Conservation (phyloP, 2,888 invertebrate species). For the Eristalinus aeneus region DNA sequence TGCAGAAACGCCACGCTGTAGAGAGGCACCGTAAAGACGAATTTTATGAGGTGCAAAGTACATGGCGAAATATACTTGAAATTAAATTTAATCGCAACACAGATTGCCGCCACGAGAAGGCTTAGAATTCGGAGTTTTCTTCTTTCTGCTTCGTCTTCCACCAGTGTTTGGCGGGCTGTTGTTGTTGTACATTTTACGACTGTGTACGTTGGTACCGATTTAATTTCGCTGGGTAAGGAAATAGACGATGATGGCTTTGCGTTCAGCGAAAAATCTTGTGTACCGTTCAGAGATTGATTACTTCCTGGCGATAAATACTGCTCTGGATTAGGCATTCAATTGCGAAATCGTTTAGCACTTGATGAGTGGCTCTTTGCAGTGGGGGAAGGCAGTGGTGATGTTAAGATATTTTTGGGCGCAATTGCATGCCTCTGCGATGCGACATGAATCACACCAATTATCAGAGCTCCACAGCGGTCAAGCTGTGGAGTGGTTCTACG, state of each 20-base stretch:
- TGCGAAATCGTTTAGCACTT: constrained; percentile 43
- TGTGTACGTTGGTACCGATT: not conserved
- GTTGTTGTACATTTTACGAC: not conserved
- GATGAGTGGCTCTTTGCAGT: not conserved
- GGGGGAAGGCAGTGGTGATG: not conserved
- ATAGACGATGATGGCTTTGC: constrained; percentile 34
- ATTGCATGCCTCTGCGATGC: not conserved
- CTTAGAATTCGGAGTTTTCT: constrained; percentile 14
- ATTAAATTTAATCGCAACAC: constrained; percentile 69
- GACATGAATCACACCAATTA: not conserved
- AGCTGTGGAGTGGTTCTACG: not conserved
- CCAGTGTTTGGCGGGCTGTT: no score
- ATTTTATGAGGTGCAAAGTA: constrained; percentile 70
- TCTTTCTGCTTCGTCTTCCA: not conserved
- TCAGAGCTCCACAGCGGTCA: not conserved
- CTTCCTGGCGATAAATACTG: constrained; percentile 58
- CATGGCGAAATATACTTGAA: constrained; percentile 69
- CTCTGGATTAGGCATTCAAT: constrained; percentile 37
- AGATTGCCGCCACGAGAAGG: constrained; percentile 45
- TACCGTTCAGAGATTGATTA: constrained; percentile 52
- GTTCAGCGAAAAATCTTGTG: constrained; percentile 18
- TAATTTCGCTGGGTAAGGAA: constrained; percentile 9
- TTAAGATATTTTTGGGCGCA: constrained; percentile 22
- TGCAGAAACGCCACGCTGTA: not conserved
- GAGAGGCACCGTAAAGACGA: not conserved